These are phyloP conservation scores for Calliopsis andreniformis DNA, from an alignment of 1,140 invertebrate species.

Conservation along the genomic window DNA sequence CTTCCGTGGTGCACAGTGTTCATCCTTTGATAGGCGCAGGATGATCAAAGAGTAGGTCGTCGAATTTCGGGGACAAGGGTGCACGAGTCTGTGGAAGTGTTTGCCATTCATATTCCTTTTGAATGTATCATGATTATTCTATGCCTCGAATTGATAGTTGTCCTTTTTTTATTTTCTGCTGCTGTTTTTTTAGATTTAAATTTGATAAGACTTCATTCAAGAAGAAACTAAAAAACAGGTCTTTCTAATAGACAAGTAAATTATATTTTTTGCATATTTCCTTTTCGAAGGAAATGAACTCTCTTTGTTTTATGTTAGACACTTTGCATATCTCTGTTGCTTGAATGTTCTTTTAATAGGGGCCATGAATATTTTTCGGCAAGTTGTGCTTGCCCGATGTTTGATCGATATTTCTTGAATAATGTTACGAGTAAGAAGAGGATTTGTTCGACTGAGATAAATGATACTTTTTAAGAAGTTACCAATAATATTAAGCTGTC, in stretches of 20 bases:
- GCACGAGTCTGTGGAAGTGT: not conserved
- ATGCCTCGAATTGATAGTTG: not conserved
- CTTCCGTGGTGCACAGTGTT: not conserved
- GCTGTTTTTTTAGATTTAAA: not conserved
- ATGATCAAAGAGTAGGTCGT: not conserved
- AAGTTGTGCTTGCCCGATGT: not conserved
- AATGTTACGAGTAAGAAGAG: not conserved
- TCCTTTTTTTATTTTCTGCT: not conserved
- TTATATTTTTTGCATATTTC: too few relatives aligned
- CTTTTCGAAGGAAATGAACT: too few relatives aligned
- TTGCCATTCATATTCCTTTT: not conserved
- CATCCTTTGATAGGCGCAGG: not conserved
- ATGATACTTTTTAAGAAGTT: constrained; percentile 15
- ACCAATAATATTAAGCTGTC: constrained; percentile 4
- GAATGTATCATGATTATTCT: not conserved
- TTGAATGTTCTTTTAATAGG: too few relatives aligned
- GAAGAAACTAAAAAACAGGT: too few relatives aligned
- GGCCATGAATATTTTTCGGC: too few relatives aligned
- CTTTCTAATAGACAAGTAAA: too few relatives aligned
- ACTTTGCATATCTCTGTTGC: too few relatives aligned
- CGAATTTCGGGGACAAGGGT: not conserved
- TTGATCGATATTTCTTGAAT: not conserved
- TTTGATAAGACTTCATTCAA: too few relatives aligned
- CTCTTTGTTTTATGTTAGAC: too few relatives aligned
- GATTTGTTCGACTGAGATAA: not conserved